Conservation (phyloP, 2,797 vertebrate species). For the Tachyglossus aculeatus region DNA sequence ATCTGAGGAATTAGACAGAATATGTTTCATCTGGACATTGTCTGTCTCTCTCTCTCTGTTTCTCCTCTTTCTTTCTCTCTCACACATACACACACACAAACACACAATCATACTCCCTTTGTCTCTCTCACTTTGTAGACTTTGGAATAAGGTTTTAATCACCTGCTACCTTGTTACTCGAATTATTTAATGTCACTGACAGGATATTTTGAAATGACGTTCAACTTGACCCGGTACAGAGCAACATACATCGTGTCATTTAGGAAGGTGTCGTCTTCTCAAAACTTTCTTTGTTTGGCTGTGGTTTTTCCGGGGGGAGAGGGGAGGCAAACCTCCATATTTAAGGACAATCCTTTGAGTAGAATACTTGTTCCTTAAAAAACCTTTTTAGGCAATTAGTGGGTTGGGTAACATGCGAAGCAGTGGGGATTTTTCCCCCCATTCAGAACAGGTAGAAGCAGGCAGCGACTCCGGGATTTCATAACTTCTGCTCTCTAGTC, state of each 20-base stretch:
- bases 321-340: not conserved
- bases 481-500: constrained; percentile 25
- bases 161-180: constrained; percentile 29
- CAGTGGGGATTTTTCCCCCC: not conserved
- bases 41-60: too few species aligned
- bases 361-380: constrained; percentile 27
- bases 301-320: too few species aligned
- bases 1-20: too few species aligned
- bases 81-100: too few species aligned
- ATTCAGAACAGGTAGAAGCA: not conserved
- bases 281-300: constrained; percentile 30
- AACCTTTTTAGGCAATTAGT: constrained; percentile 32
- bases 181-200: not conserved
- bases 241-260: constrained; percentile 6
- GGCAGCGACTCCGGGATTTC: constrained; percentile 24
- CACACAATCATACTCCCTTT: too few species aligned
- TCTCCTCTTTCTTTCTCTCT: too few species aligned
- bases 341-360: constrained; percentile 28
- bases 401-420: constrained; percentile 22
- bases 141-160: not conserved
- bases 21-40: too few species aligned
- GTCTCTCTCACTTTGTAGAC: too few species aligned
- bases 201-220: constrained; percentile 27
- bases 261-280: constrained; percentile 9
- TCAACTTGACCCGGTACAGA: not conserved